Conservation (phyloP, 2,888 invertebrate genomes). For the Scrobipalpa atriplicella region DNA sequence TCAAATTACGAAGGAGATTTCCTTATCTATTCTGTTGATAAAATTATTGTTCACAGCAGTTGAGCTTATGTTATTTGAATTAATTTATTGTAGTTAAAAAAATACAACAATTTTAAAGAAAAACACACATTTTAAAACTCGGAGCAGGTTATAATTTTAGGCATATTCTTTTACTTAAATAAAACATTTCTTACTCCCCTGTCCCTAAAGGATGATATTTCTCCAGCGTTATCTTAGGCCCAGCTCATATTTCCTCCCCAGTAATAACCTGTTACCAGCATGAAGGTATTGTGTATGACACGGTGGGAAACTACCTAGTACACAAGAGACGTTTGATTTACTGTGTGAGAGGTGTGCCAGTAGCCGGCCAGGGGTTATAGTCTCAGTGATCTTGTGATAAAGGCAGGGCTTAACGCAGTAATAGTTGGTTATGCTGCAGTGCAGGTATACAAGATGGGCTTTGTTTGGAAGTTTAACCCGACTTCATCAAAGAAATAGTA, state of each 20-base stretch:
- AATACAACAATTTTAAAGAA: too few species aligned
- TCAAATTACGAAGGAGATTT: too few species aligned
- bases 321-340: constrained; percentile 8
- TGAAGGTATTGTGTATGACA: constrained; percentile 13
- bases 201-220: neutral
- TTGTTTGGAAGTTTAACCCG: too few species aligned
- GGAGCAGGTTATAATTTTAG: too few species aligned
- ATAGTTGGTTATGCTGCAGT: neutral
- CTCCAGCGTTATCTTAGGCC: neutral
- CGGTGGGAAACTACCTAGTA: neutral
- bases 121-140: too few species aligned
- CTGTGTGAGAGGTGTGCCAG: neutral
- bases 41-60: too few species aligned
- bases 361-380: neutral
- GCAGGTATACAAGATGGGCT: too few species aligned
- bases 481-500: too few species aligned
- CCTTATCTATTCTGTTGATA: too few species aligned
- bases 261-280: constrained; percentile 1
- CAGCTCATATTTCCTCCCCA: neutral
- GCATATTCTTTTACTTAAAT: neutral
- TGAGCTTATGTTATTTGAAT: too few species aligned
- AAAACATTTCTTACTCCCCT: neutral
- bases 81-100: too few species aligned
- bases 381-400: neutral
- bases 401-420: neutral